Conservation (phyloP, 2,888 invertebrate species). For the Lacanobia wlatinum region DNA sequence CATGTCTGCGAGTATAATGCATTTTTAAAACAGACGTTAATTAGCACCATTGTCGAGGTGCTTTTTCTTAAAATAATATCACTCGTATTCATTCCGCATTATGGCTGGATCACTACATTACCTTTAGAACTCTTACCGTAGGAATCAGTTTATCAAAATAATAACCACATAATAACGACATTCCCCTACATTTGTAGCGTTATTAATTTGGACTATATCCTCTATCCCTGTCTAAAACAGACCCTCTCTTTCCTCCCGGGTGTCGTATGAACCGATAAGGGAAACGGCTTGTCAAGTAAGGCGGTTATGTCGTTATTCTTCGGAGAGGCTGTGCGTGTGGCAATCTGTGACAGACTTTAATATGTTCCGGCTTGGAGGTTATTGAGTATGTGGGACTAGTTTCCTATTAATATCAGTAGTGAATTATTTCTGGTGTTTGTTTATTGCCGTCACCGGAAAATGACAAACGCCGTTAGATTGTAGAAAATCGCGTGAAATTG, state of each 20-base stretch:
- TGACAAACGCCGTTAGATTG: too few species aligned
- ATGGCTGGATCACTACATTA: neutral
- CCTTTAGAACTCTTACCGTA: neutral
- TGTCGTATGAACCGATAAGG: slow-evolving; percentile 3
- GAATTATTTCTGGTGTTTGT: neutral
- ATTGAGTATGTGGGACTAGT: slow-evolving; percentile 1
- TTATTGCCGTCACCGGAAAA: neutral
- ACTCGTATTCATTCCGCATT: neutral
- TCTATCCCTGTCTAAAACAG: neutral
- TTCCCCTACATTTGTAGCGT: neutral
- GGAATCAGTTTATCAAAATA: neutral
- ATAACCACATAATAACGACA: neutral
- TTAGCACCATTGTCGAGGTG: too few species aligned
- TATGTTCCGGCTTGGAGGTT: slow-evolving; percentile 1
- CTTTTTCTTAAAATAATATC: too few species aligned
- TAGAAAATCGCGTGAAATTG: too few species aligned
- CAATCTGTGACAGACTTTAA: slow-evolving; percentile 16
- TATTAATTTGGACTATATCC: slow-evolving; percentile 4
- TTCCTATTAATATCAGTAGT: slow-evolving; percentile 1
- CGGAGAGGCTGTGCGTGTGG: neutral
- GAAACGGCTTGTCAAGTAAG: slow-evolving; percentile 5
- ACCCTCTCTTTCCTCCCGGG: neutral
- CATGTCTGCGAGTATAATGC: too few species aligned
- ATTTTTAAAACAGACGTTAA: too few species aligned
- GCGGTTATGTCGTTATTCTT: slow-evolving; percentile 1